phyloP scores from a whole-genome alignment of 2,888 invertebrate genomes.

The Endomychus coccineus region DNA sequence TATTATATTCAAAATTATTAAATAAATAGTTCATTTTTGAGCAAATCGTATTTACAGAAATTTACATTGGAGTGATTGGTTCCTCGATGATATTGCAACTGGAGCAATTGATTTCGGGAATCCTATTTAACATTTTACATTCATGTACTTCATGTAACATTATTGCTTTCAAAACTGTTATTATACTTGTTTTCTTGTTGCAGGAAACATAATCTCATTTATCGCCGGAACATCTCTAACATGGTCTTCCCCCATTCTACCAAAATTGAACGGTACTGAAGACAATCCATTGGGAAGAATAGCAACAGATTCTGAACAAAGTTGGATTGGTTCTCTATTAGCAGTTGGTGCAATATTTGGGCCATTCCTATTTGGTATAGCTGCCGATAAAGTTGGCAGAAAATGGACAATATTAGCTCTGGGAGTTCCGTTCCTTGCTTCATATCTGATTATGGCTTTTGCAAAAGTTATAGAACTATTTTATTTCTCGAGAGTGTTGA shows the following conservation, averaged over 20 bases:
- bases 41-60: too few species aligned
- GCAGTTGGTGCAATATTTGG: slow-evolving; percentile 52
- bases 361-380: slow-evolving; percentile 62
- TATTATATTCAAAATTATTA: too few species aligned
- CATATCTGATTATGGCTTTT: slow-evolving; percentile 54
- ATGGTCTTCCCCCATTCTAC: slow-evolving; percentile 14
- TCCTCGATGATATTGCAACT: too few species aligned
- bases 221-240: slow-evolving; percentile 12
- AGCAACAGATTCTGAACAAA: slow-evolving; percentile 39
- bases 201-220: slow-evolving; percentile 15
- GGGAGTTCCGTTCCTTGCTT: slow-evolving; percentile 59
- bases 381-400: slow-evolving; percentile 60
- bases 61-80: too few species aligned
- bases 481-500: slow-evolving; percentile 43
- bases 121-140: too few species aligned
- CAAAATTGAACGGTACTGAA: slow-evolving; percentile 5
- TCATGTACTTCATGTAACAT: too few species aligned
- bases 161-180: too few species aligned
- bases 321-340: slow-evolving; percentile 50
- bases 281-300: slow-evolving; percentile 4
- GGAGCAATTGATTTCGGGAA: too few species aligned
- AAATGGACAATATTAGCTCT: slow-evolving; percentile 61
- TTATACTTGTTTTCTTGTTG: too few species aligned
- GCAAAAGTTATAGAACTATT: slow-evolving; percentile 27
- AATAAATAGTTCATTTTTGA: too few species aligned